Evolutionary conservation across 2,797 vertebrate species (phyloP).

Genomic region (Chaunax sp.): DNA sequence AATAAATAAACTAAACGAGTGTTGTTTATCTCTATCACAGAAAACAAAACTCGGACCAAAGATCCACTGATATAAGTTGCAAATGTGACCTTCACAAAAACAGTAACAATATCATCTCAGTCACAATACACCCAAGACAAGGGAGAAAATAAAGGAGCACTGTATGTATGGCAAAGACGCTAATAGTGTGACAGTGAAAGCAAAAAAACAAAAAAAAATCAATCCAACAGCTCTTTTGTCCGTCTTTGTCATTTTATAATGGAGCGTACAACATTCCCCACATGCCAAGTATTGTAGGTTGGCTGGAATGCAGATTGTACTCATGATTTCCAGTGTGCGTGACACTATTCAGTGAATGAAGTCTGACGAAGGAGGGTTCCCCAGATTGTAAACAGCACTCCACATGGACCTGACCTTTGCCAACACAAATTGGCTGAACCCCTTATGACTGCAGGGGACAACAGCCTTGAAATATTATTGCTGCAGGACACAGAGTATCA

Average conservation of each 20-base stretch:
- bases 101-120: slow-evolving; percentile 57
- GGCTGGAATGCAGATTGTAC: slow-evolving; percentile 74
- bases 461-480: slow-evolving; percentile 70
- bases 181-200: slow-evolving; percentile 66
- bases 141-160: slow-evolving; percentile 55
- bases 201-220: slow-evolving; percentile 62
- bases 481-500: slow-evolving; percentile 55
- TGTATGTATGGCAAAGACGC: slow-evolving; percentile 43
- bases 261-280: slow-evolving; percentile 70
- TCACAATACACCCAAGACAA: slow-evolving; percentile 55
- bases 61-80: slow-evolving; percentile 33
- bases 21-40: slow-evolving; percentile 8
- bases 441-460: slow-evolving; percentile 65
- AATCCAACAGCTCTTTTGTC: slow-evolving; percentile 70
- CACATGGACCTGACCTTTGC: slow-evolving; percentile 77
- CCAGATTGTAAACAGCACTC: slow-evolving; percentile 77
- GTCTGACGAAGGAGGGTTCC: slow-evolving; percentile 60
- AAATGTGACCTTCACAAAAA: slow-evolving; percentile 62
- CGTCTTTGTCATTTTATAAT: slow-evolving; percentile 52
- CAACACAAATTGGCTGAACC: slow-evolving; percentile 68
- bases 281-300: slow-evolving; percentile 72
- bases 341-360: slow-evolving; percentile 60
- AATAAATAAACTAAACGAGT: slow-evolving; percentile 24
- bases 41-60: slow-evolving; percentile 26
- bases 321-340: slow-evolving; percentile 63